Evolutionary conservation across 2,888 invertebrate species (phyloP), one percentile per base, ranked within the genome.

Genomic region (Tipula helvola): DNA sequence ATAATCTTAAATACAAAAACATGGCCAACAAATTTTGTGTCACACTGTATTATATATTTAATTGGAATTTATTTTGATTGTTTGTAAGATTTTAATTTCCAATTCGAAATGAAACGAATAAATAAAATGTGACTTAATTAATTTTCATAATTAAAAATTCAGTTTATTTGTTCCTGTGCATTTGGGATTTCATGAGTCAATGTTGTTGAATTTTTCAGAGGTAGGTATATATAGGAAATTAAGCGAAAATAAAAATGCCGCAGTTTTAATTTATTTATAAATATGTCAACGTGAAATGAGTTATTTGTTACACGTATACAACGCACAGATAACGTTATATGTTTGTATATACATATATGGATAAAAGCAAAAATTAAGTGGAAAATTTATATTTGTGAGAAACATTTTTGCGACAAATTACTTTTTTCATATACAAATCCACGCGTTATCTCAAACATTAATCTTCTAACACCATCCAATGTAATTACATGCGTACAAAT

Each of bases 81-180:
- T 52, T 52, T 52, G 12, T 12, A 44, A 44, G 44, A 44, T 44
- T 44, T 44, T 44, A 44, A 71, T 71, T 71, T 28, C 10, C 28
- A 28, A 71, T 28, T 71, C 71, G 71, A 28, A 71, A 28, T 28
- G 71, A 71, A 71, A 71, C 28, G 71, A 71, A 71, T 39, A 12
- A 28, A 85, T 85, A 42, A 85, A 86, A 47, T 36, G 47, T 52
- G 86, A 86, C 86, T 86, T 86, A 86, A 86, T 86, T 86, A 86
- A 86, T 86, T 57, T 86, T 86, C 57, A 86, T 86, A 86, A 86
- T 86, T 86, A 86, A 86, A 47, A 44, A 85, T 85, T 41, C 85
- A 85, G 16, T 85, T 85, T 85, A 12, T n/a, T 84, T 84, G 39
- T 39, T 84, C 7, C n/a, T 84, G 39, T 13, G 84, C 8, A 83